Base-by-base conservation (phyloP, 2,113 vertebrate species). In the Edolisoma coerulescens region DNA sequence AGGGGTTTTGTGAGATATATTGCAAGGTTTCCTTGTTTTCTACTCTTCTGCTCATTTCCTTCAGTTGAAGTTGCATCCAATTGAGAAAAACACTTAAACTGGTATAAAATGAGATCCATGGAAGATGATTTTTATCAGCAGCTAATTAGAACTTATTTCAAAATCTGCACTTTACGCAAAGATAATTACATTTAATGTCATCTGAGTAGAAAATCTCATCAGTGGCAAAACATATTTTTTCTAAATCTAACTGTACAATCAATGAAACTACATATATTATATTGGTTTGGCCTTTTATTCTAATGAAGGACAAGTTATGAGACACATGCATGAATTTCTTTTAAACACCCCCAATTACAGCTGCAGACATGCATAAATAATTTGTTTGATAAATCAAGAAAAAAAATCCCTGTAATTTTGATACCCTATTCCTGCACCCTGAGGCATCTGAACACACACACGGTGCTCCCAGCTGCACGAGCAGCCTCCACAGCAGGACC, bases 321-420 rank as follows among this genome's bases (percentile, higher is more conserved):
- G 27, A 61, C 6, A 6, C 0, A 2, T 21, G 5, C 1, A 4
- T 11, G 1, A 16, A 27, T 44, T 65, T 28, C 27, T 53, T 67
- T 42, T 24, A 39, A 77, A 59, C 22, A 54, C 5, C 3, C 21
- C 39, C 5, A 9, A 9, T 53, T 26, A 49, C 9, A 84, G 53
- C 11, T 74, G n/a, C 14, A 41, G n/a, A 39, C 11, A 39, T 10
- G 6, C 23, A 54, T 16, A 7, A 15, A 9, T 4, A 32, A 33
- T 11, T 37, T 33, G 5, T 28, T 44, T 45, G 28, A 10, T 57
- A 52, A 63, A 57, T 24, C 9, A 33, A 60, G 15, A 28, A 44
- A 52, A 57, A 57, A 30, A 41, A 32, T 11, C 7, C 11, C 6
- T 52, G 18, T 26, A 27, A 39, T 35, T 49, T 35, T 44, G 32